A percentile compares a stretch with the other conserved stretches of the same genome.
Evolutionary conservation across 2,888 invertebrate species (phyloP).

Genomic region (Lasioglossum malachurum): DNA sequence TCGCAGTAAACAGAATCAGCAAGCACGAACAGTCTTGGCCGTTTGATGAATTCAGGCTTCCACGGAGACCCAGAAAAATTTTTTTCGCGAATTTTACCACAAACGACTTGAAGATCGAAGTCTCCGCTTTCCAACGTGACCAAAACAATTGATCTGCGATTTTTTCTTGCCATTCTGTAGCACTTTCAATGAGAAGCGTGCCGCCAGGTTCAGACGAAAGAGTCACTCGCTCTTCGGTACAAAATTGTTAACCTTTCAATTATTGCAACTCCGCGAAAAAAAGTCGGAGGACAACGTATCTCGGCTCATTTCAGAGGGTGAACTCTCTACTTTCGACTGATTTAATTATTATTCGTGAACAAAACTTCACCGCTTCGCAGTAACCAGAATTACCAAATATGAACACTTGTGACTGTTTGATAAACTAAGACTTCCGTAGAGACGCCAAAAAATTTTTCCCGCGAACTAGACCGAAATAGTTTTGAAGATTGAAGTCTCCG

Average conservation of each 20-base stretch:
- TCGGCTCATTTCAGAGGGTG: neutral
- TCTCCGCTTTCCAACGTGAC: neutral
- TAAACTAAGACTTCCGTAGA: fast-evolving
- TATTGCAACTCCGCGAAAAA: neutral
- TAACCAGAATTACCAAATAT: too few relatives aligned
- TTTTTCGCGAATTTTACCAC: fast-evolving
- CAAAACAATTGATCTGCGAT: neutral
- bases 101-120: neutral
- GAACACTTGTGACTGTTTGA: too few relatives aligned
- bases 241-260: too few relatives aligned
- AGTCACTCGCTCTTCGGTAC: too few relatives aligned
- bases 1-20: neutral
- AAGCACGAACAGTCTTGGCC: neutral
- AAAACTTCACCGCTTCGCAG: too few relatives aligned
- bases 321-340: too few relatives aligned
- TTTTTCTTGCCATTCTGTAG: neutral
- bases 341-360: too few relatives aligned
- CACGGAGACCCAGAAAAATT: fast-evolving
- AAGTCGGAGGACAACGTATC: neutral
- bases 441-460: too few relatives aligned
- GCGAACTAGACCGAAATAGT: too few relatives aligned
- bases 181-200: neutral
- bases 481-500: neutral
- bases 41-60: neutral
- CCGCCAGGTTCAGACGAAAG: too few relatives aligned